Percentiles rank a stretch among this genome's conserved stretches.
Evolutionary conservation across 2,888 invertebrate species (phyloP).

Genomic region (Dione juno): DNA sequence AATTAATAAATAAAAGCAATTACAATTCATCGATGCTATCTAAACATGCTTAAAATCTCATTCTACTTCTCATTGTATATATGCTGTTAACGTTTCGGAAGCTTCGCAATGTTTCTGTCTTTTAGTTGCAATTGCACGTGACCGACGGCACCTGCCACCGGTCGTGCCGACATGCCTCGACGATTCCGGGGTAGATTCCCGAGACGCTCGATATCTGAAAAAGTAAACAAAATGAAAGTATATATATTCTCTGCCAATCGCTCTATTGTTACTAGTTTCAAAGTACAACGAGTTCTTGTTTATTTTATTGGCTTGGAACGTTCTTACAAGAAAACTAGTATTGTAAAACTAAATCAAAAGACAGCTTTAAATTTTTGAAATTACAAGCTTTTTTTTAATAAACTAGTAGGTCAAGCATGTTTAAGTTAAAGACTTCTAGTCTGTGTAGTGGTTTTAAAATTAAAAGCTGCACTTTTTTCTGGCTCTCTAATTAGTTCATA

Average conservation of each 20-base stretch:
- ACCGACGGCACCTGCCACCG: slow-evolving; percentile 66
- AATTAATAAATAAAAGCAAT: too few relatives aligned
- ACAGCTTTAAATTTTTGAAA: slow-evolving; percentile 16
- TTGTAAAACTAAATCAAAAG: slow-evolving; percentile 26
- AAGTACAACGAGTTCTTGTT: slow-evolving; percentile 25
- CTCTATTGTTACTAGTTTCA: slow-evolving; percentile 29
- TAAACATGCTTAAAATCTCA: not conserved
- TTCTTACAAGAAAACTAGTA: not conserved
- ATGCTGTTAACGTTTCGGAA: slow-evolving; percentile 27
- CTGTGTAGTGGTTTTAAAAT: slow-evolving; percentile 32
- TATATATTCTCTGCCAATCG: slow-evolving; percentile 27
- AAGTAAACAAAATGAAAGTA: slow-evolving; percentile 31
- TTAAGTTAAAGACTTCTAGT: slow-evolving; percentile 27
- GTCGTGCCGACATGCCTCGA: slow-evolving; percentile 62
- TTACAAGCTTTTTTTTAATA: slow-evolving; percentile 27
- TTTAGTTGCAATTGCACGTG: slow-evolving; percentile 64
- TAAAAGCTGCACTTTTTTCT: slow-evolving; percentile 30
- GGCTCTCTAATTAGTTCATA: slow-evolving; percentile 34
- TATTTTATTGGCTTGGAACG: slow-evolving; percentile 15
- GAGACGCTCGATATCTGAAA: slow-evolving; percentile 47
- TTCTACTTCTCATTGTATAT: slow-evolving; percentile 7
- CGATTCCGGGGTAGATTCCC: slow-evolving; percentile 51
- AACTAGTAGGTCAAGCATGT: slow-evolving; percentile 38
- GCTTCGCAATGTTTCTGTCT: slow-evolving; percentile 48
- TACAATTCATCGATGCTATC: too few relatives aligned